phyloP scores from a whole-genome alignment of 92 coral and sea anemone genomes.

The Actinostola sp. region DNA sequence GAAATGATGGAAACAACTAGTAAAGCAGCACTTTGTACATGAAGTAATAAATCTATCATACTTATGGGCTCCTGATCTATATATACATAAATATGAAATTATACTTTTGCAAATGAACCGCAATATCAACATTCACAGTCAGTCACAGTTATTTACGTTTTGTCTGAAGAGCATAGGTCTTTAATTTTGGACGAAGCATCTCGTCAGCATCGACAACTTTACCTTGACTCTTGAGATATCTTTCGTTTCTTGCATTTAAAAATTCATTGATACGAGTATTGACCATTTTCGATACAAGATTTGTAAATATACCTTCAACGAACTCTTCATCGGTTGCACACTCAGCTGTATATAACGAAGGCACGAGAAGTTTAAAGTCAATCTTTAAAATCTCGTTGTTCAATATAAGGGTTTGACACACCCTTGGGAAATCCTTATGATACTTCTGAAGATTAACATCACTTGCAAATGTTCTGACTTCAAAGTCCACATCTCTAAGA shows the following conservation, averaged over 20 bases:
- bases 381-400: conserved; percentile 33
- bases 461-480: conserved; percentile 19
- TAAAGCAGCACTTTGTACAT: no score
- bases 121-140: no score
- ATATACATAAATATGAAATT: no score
- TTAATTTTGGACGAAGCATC: conserved; percentile 48
- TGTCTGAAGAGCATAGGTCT: conserved; percentile 20
- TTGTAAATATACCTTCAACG: conserved; percentile 19
- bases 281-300: conserved; percentile 31
- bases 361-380: conserved; percentile 11
- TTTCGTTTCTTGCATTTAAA: conserved; percentile 17
- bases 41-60: no score
- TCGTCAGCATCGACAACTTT: conserved; percentile 49
- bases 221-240: conserved; percentile 38
- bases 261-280: conserved; percentile 22
- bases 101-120: no score
- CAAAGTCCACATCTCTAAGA: conserved; percentile 25
- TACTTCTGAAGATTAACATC: conserved; percentile 32
- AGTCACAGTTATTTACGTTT: conserved; percentile 38
- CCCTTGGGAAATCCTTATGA: conserved; percentile 16
- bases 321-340: conserved; percentile 2
- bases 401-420: conserved; percentile 33
- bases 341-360: background rate
- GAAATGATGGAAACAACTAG: no score
- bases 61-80: no score